Evolutionary conservation across 2,113 vertebrate genomes (phyloP), one percentile per base, ranked within the genome.

Genomic region (Eubucco bourcierii): DNA sequence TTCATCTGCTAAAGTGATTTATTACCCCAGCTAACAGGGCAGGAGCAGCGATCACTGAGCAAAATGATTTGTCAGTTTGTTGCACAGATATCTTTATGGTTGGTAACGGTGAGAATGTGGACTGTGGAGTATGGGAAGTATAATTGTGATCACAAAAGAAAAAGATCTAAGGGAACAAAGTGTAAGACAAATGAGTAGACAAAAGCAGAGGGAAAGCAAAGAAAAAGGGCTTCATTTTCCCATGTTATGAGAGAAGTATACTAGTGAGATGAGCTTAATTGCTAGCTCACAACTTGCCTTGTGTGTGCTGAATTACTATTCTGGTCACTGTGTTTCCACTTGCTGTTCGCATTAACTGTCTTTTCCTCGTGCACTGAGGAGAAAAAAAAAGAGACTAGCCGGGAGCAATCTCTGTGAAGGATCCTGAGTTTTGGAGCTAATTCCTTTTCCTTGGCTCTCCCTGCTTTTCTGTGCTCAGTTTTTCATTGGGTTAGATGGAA

Each of bases 1-100:
- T 96, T 91, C 91, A 76, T 96, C 95, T 88, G 90, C 94, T 94
- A 58, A 96, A 91, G 94, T 96, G 95, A 97, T 97, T 95, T 97
- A 97, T 95, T 96, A 91, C 82, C 74, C 93, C 76, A 68, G 67
- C 84, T 87, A 89, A 68, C 80, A 0, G 56, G 94, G 92, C 88
- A 95, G 81, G 67, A 90, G 93, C 87, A 68, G 65, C 85, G 91
- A 95, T 97, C 61, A 73, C 34, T 83, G 94, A 89, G 94, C 86
- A 81, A 87, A 87, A 25, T 82, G 90, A 84, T 83, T 79, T 97
- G 82, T 92, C 94, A 86, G 18, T 93, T 89, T 90, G 56, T 90
- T 95, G 92, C 90, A 81, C 16, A 71, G 72, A 86, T 76, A 87
- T 94, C 79, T 97, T 94, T 87, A 87, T 46, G 34, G 65, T 92